Percentiles rank a stretch among this genome's conserved stretches.
Conservation (phyloP, 1,140 invertebrate species). For the Nautilus pompilius region DNA sequence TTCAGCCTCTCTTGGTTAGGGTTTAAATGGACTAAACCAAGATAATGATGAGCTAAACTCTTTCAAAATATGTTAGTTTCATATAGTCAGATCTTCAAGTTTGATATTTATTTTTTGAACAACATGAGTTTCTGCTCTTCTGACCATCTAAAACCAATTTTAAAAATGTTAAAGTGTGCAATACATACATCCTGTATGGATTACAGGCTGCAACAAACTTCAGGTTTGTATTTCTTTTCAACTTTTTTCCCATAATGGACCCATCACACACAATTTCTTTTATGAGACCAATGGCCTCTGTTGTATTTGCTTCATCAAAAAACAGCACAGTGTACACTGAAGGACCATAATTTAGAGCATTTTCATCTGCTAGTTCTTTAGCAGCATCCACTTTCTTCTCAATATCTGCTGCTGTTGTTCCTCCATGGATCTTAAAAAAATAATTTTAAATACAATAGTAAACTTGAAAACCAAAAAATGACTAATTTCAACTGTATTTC, state of each 20-base stretch:
- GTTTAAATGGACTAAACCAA: no score
- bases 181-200: slow-evolving; percentile 46
- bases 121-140: no score
- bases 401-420: slow-evolving; percentile 38
- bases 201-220: slow-evolving; percentile 51
- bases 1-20: no score
- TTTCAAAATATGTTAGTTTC: not conserved
- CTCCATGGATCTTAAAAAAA: slow-evolving; percentile 44
- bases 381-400: slow-evolving; percentile 35
- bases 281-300: slow-evolving; percentile 46
- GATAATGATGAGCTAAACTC: no score
- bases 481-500: not conserved
- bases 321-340: slow-evolving; percentile 46
- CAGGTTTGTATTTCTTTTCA: slow-evolving; percentile 26
- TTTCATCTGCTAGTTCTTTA: slow-evolving; percentile 27
- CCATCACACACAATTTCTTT: slow-evolving; percentile 52
- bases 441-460: no score
- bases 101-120: not conserved
- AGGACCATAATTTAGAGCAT: slow-evolving; percentile 17
- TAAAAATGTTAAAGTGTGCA: no score
- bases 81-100: not conserved
- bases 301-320: slow-evolving; percentile 54
- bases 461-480: not conserved
- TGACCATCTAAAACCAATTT: no score
- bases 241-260: slow-evolving; percentile 28